Percentiles rank a stretch among this genome's conserved stretches.
Evolutionary conservation across 2,113 vertebrate species (phyloP).

Genomic region (Aepyceros melampus): DNA sequence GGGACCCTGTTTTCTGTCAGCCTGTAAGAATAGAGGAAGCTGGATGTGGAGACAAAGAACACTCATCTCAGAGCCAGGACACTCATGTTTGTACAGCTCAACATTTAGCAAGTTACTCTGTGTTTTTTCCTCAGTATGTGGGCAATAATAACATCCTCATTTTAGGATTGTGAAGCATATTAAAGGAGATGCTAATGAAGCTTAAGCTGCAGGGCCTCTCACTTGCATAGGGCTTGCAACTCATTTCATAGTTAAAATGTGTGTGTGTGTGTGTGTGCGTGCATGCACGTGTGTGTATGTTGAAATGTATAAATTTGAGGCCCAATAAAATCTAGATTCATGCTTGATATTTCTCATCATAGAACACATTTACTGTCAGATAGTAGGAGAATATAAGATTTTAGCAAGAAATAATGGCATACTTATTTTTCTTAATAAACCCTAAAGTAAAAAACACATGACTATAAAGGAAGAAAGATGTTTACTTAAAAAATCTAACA

Average conservation of each 20-base stretch:
- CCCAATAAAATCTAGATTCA: not conserved
- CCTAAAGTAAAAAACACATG: not conserved
- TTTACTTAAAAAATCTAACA: not conserved
- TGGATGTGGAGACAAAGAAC: not conserved
- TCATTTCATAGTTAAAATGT: not conserved
- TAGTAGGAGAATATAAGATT: not conserved
- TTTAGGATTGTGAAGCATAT: not conserved
- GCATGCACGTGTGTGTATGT: not conserved
- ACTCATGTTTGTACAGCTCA: not conserved
- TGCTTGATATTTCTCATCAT: not conserved
- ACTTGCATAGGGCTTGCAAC: not conserved
- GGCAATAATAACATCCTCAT: not conserved
- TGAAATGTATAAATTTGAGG: not conserved
- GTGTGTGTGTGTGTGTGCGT: not conserved
- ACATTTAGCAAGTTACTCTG: not conserved
- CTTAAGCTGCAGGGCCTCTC: not conserved
- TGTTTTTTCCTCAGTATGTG: not conserved
- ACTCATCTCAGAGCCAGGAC: not conserved
- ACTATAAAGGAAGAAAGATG: not conserved
- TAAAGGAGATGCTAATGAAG: not conserved
- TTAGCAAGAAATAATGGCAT: not conserved
- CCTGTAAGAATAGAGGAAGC: not conserved
- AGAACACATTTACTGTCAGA: not conserved
- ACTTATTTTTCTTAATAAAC: not conserved
- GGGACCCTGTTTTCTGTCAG: not conserved